Percentiles rank a stretch among this genome's conserved stretches.
phyloP scores from a whole-genome alignment of 2,888 invertebrate genomes.

The Micoletzkya japonica region DNA sequence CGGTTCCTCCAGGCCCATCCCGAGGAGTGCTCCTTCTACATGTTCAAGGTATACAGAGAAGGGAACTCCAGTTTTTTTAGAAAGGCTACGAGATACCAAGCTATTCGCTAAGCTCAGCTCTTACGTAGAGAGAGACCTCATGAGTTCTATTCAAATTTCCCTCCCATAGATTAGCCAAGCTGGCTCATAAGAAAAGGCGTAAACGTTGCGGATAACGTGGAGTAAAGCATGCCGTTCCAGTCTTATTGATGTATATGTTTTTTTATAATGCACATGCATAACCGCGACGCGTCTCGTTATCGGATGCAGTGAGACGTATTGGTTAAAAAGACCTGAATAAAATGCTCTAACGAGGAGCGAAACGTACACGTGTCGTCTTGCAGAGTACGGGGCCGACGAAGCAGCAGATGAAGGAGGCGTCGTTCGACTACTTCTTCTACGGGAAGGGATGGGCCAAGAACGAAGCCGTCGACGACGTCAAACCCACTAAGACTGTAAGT shows the following conservation, averaged over 20 bases:
- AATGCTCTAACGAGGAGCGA: not conserved
- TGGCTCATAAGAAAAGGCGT: no score
- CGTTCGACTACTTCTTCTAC: slow-evolving; percentile 75
- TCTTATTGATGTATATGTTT: no score
- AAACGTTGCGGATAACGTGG: no score
- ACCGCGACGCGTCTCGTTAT: no score
- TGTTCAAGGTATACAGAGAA: slow-evolving; percentile 68
- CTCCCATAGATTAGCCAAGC: no score
- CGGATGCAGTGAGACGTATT: no score
- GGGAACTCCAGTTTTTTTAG: not conserved
- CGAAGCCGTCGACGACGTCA: slow-evolving; percentile 61
- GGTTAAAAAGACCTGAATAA: no score
- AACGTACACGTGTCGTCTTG: slow-evolving; percentile 27
- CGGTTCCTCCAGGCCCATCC: slow-evolving; percentile 75
- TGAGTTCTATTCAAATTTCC: not conserved
- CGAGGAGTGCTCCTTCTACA: slow-evolving; percentile 76
- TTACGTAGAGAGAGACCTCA: no score
- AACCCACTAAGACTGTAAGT: slow-evolving; percentile 73
- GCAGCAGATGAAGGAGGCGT: slow-evolving; percentile 67
- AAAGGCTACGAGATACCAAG: not conserved
- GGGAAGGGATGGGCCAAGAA: slow-evolving; percentile 81
- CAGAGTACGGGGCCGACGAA: slow-evolving; percentile 69
- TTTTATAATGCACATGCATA: no score
- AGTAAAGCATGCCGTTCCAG: no score
- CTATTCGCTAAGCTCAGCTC: no score